Evolutionary conservation across 2,113 vertebrate species (phyloP).

Genomic region (Chaetodon auriga): DNA sequence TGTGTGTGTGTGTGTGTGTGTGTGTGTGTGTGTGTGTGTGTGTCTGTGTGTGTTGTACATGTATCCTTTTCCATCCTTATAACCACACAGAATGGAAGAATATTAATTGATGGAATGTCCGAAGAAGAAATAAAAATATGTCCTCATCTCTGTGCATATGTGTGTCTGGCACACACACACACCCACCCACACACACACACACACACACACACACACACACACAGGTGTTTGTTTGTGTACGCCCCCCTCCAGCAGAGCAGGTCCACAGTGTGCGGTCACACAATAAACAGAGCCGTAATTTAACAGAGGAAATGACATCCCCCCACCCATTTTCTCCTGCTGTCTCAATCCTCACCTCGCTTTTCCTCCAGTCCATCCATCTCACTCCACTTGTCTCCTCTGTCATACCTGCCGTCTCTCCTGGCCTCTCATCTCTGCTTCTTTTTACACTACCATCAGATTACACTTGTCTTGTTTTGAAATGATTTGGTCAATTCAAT

Average conservation of each 20-base stretch:
- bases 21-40: slow-evolving; percentile 3
- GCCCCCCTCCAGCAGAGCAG: slow-evolving; percentile 38
- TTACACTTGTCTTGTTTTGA: too few species aligned
- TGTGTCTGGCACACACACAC: not conserved
- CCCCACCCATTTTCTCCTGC: slow-evolving; percentile 50
- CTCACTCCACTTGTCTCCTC: slow-evolving; percentile 17
- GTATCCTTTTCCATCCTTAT: not conserved
- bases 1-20: slow-evolving; percentile 9
- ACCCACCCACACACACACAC: too few species aligned
- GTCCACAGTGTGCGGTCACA: slow-evolving; percentile 46
- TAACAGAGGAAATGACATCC: slow-evolving; percentile 68
- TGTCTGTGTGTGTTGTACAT: slow-evolving; percentile 6
- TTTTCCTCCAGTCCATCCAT: slow-evolving; percentile 43
- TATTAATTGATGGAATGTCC: slow-evolving; percentile 31
- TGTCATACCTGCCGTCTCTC: not conserved
- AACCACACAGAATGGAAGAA: slow-evolving; percentile 28
- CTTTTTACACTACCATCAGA: not conserved
- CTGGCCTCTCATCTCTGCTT: not conserved
- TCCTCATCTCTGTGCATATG: slow-evolving; percentile 8
- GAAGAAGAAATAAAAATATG: slow-evolving; percentile 48
- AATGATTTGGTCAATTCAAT: too few species aligned
- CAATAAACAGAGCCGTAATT: slow-evolving; percentile 71
- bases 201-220: not conserved
- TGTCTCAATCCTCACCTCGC: slow-evolving; percentile 40
- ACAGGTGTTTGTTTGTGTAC: slow-evolving; percentile 30